Evolutionary conservation across 2,888 invertebrate genomes (phyloP).

Genomic region (Mythimna pallens): DNA sequence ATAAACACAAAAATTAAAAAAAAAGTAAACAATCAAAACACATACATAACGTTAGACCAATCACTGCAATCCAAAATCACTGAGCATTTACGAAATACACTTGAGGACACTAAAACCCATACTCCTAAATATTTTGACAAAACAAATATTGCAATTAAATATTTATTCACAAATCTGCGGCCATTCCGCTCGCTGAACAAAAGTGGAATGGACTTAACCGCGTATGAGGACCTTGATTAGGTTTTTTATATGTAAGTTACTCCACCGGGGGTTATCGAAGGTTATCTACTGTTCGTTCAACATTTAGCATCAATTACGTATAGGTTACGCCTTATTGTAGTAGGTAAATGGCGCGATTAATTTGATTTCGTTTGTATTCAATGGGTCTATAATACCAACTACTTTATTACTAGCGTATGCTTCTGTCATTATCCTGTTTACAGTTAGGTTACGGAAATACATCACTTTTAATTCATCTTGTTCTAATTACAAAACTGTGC

Average conservation of each 20-base stretch:
- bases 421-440: neutral
- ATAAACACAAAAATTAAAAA: neutral
- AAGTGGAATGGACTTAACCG: conserved; percentile 63
- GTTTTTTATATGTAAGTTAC: conserved; percentile 63
- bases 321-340: conserved; percentile 29
- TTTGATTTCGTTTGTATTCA: neutral
- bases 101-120: conserved; percentile 15
- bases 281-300: conserved; percentile 69
- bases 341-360: conserved; percentile 17
- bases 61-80: conserved; percentile 58
- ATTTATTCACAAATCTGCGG: conserved; percentile 42
- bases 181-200: conserved; percentile 62
- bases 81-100: conserved; percentile 9
- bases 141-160: conserved; percentile 27
- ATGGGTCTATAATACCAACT: neutral
- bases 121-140: neutral
- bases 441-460: neutral
- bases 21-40: conserved; percentile 20
- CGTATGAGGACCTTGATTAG: conserved; percentile 67
- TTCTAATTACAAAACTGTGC: neutral
- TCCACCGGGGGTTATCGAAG: conserved; percentile 69
- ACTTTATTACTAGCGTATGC: neutral
- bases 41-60: conserved; percentile 41
- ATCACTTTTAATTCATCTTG: neutral
- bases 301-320: conserved; percentile 50